Base-by-base conservation (phyloP, 35 echinoderm and acorn worm species). In the Patiria miniata region DNA sequence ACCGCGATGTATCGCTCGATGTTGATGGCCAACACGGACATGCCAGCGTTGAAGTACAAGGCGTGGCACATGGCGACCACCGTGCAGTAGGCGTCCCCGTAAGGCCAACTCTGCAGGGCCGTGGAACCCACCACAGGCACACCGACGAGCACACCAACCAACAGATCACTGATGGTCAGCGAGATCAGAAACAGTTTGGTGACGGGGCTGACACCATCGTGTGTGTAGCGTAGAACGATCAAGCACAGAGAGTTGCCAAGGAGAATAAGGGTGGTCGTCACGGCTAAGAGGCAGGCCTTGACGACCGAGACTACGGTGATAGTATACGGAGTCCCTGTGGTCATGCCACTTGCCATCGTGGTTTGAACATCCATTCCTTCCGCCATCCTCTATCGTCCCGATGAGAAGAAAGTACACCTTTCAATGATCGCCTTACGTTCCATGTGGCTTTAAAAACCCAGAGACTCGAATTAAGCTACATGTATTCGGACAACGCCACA, bases 1-100 rank as follows among this genome's bases (percentile, higher is more conserved):
- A 73, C 65, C 65, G 65, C 65, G 65, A 73, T 73, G 65, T 73
- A 73, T 1, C 65, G 65, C 29, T 73, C 65, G 26, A 73, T 73
- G 34, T 73, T 73, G 26, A 73, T 73, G 26, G 65, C 65, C 2
- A 73, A 23, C 23, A 73, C 65, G 9, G 26, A 32, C 65, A 73
- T 3, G 9, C 65, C 65, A 73, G 65, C 65, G 9, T 73, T 73
- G 29, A 73, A 73, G 65, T 73, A 73, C 65, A 73, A 23, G 1
- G 65, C 65, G 26, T 73, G 65, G 26, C 65, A 73, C 65, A 73
- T 73, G 26, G 65, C 65, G 10, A 73, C 65, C 26, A 73, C 65
- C 19, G 26, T 12, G 34, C 65, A 73, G 65, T 73, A 73, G 14
- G 65, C 29, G 1, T 73, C 65, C 34, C 65, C 65, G 26, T 73